Conservation (phyloP, 2,888 invertebrate species). For the Argyra leucocephala region DNA sequence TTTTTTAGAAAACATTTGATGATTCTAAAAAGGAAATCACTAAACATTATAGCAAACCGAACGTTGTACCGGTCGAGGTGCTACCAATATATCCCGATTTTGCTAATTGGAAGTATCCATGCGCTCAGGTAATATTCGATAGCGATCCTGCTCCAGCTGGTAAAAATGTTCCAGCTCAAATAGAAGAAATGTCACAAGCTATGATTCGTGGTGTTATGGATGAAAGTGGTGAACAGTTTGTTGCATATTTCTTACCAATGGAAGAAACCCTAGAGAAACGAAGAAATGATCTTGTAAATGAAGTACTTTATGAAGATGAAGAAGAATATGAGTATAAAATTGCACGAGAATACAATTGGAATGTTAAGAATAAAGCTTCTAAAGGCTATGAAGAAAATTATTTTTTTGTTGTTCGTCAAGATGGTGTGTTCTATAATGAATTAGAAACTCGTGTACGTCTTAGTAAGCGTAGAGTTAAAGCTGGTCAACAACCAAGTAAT, state of each 20-base stretch:
- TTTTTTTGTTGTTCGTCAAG: slow-evolving; percentile 83
- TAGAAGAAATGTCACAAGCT: slow-evolving; percentile 97
- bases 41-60: slow-evolving; percentile 93
- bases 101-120: slow-evolving; percentile 94
- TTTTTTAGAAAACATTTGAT: slow-evolving; percentile 71
- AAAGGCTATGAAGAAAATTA: slow-evolving; percentile 96
- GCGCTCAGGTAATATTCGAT: slow-evolving; percentile 96
- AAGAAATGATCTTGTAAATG: slow-evolving; percentile 66
- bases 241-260: slow-evolving; percentile 94
- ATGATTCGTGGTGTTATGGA: slow-evolving; percentile 99
- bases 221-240: slow-evolving; percentile 97
- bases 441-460: slow-evolving; percentile 88
- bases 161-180: slow-evolving; percentile 74
- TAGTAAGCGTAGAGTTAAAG: slow-evolving; percentile 80
- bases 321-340: slow-evolving; percentile 94
- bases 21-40: slow-evolving; percentile 76
- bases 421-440: slow-evolving; percentile 90
- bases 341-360: slow-evolving; percentile 98
- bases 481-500: slow-evolving; percentile 50
- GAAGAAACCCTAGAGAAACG: slow-evolving; percentile 86
- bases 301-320: slow-evolving; percentile 73
- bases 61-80: slow-evolving; percentile 82
- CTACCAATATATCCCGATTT: slow-evolving; percentile 91
- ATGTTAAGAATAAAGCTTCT: slow-evolving; percentile 92
- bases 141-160: slow-evolving; percentile 92